These are phyloP conservation scores for Megalurothrips usitatus DNA, from an alignment of 2,888 invertebrate genomes.

Conservation along the genomic window DNA sequence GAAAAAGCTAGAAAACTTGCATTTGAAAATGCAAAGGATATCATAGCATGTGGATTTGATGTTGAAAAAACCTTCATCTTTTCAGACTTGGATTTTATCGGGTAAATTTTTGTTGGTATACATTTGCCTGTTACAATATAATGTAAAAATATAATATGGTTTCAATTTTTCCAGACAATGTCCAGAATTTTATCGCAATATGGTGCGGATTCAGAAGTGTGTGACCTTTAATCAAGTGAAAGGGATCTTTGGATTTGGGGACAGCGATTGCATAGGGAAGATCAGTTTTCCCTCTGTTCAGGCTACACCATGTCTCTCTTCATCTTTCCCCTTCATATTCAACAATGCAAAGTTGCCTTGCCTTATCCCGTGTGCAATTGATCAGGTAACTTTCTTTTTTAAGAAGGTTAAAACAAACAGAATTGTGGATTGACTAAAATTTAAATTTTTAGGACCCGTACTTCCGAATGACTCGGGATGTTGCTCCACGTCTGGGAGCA, in stretches of 20 bases:
- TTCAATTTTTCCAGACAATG: constrained; percentile 58
- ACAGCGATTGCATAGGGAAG: constrained; percentile 94
- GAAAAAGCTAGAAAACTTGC: constrained; percentile 83
- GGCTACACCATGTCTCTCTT: constrained; percentile 89
- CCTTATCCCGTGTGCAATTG: constrained; percentile 96
- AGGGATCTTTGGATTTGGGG: constrained; percentile 96
- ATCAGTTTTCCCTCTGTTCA: constrained; percentile 95
- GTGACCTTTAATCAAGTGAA: constrained; percentile 98
- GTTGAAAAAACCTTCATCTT: constrained; percentile 94
- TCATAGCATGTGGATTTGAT: constrained; percentile 95
- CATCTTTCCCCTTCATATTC: constrained; percentile 88
- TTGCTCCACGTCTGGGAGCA: constrained; percentile 84
- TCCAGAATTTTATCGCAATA: constrained; percentile 88
- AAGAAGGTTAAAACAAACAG: background rate
- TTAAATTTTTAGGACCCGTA: constrained; percentile 75
- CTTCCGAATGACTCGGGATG: constrained; percentile 97
- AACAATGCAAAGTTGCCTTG: constrained; percentile 69
- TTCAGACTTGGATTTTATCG: constrained; percentile 88
- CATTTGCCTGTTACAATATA: constrained; percentile 23
- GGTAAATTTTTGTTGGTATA: constrained; percentile 55
- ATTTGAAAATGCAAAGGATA: constrained; percentile 92
- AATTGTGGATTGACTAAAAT: constrained; percentile 21
- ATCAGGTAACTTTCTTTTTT: constrained; percentile 61
- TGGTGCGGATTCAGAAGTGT: constrained; percentile 85
- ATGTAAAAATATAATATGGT: constrained; percentile 28